A percentile compares a stretch with the other conserved stretches of the same genome.
These are phyloP conservation scores for Cryptosula pallasiana DNA, from an alignment of 2,888 invertebrate species.

Conservation along the genomic window DNA sequence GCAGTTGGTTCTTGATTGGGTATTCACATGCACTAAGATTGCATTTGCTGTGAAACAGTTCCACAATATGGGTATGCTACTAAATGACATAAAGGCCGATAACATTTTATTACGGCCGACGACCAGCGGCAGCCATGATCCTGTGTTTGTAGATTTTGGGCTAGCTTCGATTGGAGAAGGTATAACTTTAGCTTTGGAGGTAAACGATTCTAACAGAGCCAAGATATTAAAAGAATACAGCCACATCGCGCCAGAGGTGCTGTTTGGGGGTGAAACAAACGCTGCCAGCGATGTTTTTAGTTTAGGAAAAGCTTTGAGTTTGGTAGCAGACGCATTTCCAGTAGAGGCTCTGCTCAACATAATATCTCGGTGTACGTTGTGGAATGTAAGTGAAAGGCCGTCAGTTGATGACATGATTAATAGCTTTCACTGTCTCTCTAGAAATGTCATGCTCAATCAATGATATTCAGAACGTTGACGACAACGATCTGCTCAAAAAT, in stretches of 20 bases:
- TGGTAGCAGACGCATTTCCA: slow-evolving; percentile 6
- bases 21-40: slow-evolving; percentile 3
- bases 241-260: slow-evolving; percentile 24
- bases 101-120: slow-evolving; percentile 13
- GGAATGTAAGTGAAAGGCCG: background rate
- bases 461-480: no score
- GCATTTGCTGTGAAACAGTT: slow-evolving; percentile 12
- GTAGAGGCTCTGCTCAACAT: background rate
- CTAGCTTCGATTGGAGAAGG: slow-evolving; percentile 24
- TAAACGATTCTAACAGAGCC: slow-evolving; percentile 8
- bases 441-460: background rate
- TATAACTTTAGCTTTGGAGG: slow-evolving; percentile 23
- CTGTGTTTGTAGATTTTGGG: slow-evolving; percentile 24
- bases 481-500: no score
- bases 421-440: slow-evolving; percentile 6
- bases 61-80: slow-evolving; percentile 22
- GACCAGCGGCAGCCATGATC: background rate
- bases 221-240: slow-evolving; percentile 24
- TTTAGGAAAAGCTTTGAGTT: slow-evolving; percentile 17
- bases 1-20: slow-evolving; percentile 9
- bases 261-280: slow-evolving; percentile 22
- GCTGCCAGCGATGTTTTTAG: slow-evolving; percentile 21
- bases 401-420: slow-evolving; percentile 11
- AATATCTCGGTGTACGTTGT: slow-evolving; percentile 14
- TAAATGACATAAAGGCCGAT: slow-evolving; percentile 24